Evolutionary conservation across 2,797 vertebrate species (phyloP).

Genomic region (Fistularia tabacaria): DNA sequence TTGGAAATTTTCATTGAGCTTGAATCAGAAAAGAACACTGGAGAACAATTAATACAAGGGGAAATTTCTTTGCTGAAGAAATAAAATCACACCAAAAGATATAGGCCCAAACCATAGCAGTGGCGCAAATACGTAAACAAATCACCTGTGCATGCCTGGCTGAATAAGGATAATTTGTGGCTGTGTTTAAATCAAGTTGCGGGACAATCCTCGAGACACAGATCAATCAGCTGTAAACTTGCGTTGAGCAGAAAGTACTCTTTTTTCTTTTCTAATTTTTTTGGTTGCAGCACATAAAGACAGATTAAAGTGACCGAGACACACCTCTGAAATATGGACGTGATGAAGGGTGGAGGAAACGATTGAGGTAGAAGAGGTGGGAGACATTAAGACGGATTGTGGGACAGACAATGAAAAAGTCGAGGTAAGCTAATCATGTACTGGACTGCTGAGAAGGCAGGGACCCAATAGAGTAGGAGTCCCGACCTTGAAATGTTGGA

Average conservation of each 20-base stretch:
- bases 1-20: not conserved
- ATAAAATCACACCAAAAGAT: not conserved
- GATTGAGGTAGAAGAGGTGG: constrained; percentile 22
- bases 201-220: too few relatives aligned
- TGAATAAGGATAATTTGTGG: too few relatives aligned
- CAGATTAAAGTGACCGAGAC: constrained; percentile 24
- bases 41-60: constrained; percentile 2
- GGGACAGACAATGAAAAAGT: constrained; percentile 46
- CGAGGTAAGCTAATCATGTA: constrained; percentile 53
- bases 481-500: constrained; percentile 56
- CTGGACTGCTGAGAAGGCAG: constrained; percentile 54
- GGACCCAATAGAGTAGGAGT: constrained; percentile 37
- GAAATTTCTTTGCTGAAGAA: not conserved
- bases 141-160: too few relatives aligned
- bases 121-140: too few relatives aligned
- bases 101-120: too few relatives aligned
- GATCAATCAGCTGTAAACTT: too few relatives aligned
- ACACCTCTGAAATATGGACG: constrained; percentile 4
- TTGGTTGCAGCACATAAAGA: constrained; percentile 18
- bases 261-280: not conserved
- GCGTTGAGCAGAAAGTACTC: too few relatives aligned
- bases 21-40: too few relatives aligned
- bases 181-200: too few relatives aligned
- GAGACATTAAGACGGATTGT: constrained; percentile 35
- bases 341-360: constrained; percentile 22